Percentiles rank a stretch among this genome's conserved stretches.
Evolutionary conservation across 2,888 invertebrate genomes (phyloP).

Genomic region (Aporophyla lueneburgensis): DNA sequence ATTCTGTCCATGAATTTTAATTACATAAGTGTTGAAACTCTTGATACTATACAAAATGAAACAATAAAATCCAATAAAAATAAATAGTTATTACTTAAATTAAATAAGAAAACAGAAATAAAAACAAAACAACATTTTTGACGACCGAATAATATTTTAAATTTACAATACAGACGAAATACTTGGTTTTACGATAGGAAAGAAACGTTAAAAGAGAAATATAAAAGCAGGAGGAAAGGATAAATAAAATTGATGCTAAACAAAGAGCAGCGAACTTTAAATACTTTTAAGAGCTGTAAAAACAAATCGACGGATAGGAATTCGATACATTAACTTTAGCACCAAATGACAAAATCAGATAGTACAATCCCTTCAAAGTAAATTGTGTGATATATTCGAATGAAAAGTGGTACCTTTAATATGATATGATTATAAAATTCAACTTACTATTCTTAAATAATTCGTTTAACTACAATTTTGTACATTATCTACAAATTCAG

Average conservation of each 20-base stretch:
- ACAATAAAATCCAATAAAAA: conserved; percentile 80
- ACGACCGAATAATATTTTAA: conserved; percentile 67
- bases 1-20: conserved; percentile 79
- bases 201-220: conserved; percentile 49
- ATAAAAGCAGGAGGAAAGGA: conserved; percentile 55
- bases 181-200: conserved; percentile 60
- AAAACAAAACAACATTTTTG: conserved; percentile 72
- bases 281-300: conserved; percentile 63
- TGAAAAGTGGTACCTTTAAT: conserved; percentile 79
- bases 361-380: conserved; percentile 67
- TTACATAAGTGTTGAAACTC: conserved; percentile 83
- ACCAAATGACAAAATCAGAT: conserved; percentile 78
- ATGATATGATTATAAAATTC: conserved; percentile 90
- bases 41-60: conserved; percentile 81
- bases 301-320: conserved; percentile 62
- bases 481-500: conserved; percentile 89
- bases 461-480: conserved; percentile 84
- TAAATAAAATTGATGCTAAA: conserved; percentile 65
- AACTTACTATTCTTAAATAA: conserved; percentile 85
- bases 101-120: conserved; percentile 68
- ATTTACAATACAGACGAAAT: conserved; percentile 62
- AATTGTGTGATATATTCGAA: conserved; percentile 73
- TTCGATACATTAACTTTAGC: conserved; percentile 75
- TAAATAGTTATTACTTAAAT: conserved; percentile 78
- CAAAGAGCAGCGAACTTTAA: conserved; percentile 55